Evolutionary conservation across 2,888 invertebrate species (phyloP).

Genomic region (Hirudinaria manillensis): DNA sequence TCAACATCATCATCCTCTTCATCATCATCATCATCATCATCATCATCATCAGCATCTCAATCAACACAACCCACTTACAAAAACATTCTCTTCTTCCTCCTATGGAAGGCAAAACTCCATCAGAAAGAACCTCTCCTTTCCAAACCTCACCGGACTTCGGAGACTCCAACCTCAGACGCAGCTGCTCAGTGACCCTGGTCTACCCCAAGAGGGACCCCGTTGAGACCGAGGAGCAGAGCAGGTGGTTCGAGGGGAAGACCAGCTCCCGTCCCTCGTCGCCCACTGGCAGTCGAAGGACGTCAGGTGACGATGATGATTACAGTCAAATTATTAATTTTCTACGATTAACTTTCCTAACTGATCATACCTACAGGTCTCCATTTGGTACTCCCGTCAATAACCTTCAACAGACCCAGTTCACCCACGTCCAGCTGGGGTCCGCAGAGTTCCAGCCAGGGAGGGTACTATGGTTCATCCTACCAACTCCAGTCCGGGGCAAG

Average conservation of each 20-base stretch:
- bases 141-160: background rate
- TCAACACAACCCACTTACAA: no score
- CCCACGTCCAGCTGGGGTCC: background rate
- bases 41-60: no score
- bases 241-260: slow-evolving; percentile 22
- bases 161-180: slow-evolving; percentile 27
- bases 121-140: background rate
- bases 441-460: background rate
- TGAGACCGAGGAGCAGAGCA: background rate
- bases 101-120: background rate
- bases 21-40: no score
- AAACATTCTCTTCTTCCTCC: no score
- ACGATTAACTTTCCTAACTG: background rate
- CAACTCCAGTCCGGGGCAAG: slow-evolving; percentile 27
- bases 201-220: slow-evolving; percentile 21
- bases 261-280: slow-evolving; percentile 21
- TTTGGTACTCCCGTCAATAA: slow-evolving; percentile 19
- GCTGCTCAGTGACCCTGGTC: slow-evolving; percentile 30
- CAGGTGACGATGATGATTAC: background rate
- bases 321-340: background rate
- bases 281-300: slow-evolving; percentile 22
- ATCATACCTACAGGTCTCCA: slow-evolving; percentile 7
- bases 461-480: slow-evolving; percentile 29
- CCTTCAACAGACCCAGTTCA: background rate
- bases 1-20: no score